Evolutionary conservation across 2,113 vertebrate genomes (phyloP), one percentile per base, ranked within the genome.

Genomic region (Halcyon senegalensis): DNA sequence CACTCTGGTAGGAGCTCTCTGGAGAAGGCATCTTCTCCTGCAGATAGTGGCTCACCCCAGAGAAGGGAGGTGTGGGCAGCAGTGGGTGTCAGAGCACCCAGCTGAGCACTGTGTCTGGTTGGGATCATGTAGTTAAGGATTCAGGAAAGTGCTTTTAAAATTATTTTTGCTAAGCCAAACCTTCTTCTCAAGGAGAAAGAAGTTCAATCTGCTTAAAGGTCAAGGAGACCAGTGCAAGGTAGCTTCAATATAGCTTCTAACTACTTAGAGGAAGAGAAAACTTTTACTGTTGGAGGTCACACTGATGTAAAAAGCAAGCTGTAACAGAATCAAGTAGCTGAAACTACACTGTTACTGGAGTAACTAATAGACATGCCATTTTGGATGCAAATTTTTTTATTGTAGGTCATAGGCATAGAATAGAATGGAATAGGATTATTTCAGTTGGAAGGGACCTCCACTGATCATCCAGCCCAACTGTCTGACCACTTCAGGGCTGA

Each of bases 11-110:
- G 82, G 46, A 78, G 20, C 39, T 37, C 16, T 64, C 55, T 56
- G 82, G 59, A 93, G 64, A 43, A 68, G 68, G 43, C 21, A 25
- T 74, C 51, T 74, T 87, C 55, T 69, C 28, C 53, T 86, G 37
- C 37, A 56, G 27, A 7, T 31, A 74, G 39, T 4, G 8, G 10
- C 39, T 87, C 27, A 59, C 37, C 33, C 1, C 0, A 25, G 50
- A 89, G 55, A 39, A 16, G 10, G 28, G 13, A 73, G 25, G 16
- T 1, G 0, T 0, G 0, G 56, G 41, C 76, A 41, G 11, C 1
- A 0, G 19, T 0, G 0, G 23, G 10, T 50, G 23, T 64, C 5
- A 5, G 25, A 41, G 56, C 62, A 58, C 43, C 10, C 30, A n/a
- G 0, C 25, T 44, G 55, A 60, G 16, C 30, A 43, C 1, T 0